Base-by-base conservation (phyloP, 2,797 vertebrate genomes). In the Micromesistius poutassou region DNA sequence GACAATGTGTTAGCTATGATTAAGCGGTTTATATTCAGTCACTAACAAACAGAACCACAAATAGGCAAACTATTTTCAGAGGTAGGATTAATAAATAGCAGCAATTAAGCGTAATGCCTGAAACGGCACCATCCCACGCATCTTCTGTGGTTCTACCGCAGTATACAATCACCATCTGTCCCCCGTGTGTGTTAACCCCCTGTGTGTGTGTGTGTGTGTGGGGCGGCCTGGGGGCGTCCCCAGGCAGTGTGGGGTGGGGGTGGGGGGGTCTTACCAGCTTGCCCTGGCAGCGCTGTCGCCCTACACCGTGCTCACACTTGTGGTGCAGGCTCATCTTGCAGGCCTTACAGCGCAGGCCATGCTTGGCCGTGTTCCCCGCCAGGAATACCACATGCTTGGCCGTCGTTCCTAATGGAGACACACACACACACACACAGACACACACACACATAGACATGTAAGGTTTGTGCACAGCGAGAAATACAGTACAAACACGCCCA, bases 321-420 rank as follows among this genome's bases (percentile, higher is more conserved):
- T 99, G 97, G 86, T 99, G 98, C 89, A 99, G 95, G 91, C 97
- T 98, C 98, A 99, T 98, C 93, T 99, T 99, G 87, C 98, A 99
- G 83, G 97, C 96, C 93, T 98, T 99, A 80, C 98, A 99, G 81
- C 98, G 97, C 74, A 99, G 95, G 62, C 98, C 98, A 0, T 98
- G 96, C 84, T 99, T 99, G 30, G 97, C 94, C 0, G 96, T 99
- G 83, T 95, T 96, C 87, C 98, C 98, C 92, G 96, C 90, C 87
- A 92, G 93, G 88, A 50, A 90, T 76, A 94, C 91, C 88, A 91
- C 92, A 74, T 93, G 91, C 81, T 93, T 93, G 88, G 93, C 92
- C 33, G 93, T 93, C 71, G 93, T 93, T 86, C 93, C 93, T 93
- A 82, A 81, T 46, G 83, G 25, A 82, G 77, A 83, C 76, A 86